Evolutionary conservation across 1,140 invertebrate genomes (phyloP), one percentile per base, ranked within the genome.

Genomic region (Ephestia elutella): DNA sequence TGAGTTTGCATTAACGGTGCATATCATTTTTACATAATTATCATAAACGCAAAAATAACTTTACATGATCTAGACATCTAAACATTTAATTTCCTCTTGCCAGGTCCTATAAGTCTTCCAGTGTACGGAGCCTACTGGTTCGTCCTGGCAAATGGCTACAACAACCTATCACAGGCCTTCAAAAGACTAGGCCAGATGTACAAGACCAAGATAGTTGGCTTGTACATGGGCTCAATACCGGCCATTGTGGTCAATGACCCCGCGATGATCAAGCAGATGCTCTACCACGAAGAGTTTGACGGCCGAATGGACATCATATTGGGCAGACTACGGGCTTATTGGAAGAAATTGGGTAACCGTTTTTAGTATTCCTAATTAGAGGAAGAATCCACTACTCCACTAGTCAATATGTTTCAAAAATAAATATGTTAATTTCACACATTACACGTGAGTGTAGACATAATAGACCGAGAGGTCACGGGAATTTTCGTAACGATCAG

Each of bases 321-420:
- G 0, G 69, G 67, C 15, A 71, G 83, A 18, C 59, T 87, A n/a
- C 66, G 86, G 49, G 78, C 75, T 38, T 84, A 71, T 59, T 87
- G 84, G 80, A 87, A 88, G 56, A 79, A 70, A 61, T 62, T 89
- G 7, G 86, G 87, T 88, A 66, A 78, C 73, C 67, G 0, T 48
- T 13, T 3, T 48, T 13, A n/a, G n/a, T n/a, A n/a, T n/a, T n/a
- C n/a, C 21, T 7, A 25, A 3, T 2, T 7, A 25, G 21, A 25
- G 21, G 21, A 25, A 25, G 7, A 3, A 25, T 3, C 21, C 21
- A 25, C 21, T 25, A 3, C 2, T 25, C 2, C 2, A 25, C 21
- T 2, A 3, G 21, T n/a, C n/a, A n/a, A 25, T 25, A 3, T 25
- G 7, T 25, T 25, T 25, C 21, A 25, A 25, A 25, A 2, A 7